phyloP scores from a whole-genome alignment of 2,888 invertebrate genomes.

The Tuta absoluta region DNA sequence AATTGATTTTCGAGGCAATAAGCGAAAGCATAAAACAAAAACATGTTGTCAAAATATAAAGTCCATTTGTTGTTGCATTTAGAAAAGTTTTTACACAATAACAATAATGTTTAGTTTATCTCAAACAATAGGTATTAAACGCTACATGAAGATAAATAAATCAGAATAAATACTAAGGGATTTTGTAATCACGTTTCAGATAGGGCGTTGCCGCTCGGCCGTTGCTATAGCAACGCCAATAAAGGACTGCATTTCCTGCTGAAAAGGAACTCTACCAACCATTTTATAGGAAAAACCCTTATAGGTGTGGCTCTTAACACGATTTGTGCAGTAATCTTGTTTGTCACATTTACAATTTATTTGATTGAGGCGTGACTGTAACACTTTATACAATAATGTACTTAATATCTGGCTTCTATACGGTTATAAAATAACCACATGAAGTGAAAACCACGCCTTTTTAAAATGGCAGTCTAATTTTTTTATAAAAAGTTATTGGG shows the following conservation, averaged over 20 bases:
- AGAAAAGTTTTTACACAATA: no score
- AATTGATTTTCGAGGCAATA: slow-evolving; percentile 43
- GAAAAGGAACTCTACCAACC: slow-evolving; percentile 33
- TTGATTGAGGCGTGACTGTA: slow-evolving; percentile 57
- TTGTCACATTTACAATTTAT: slow-evolving; percentile 54
- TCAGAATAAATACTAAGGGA: background rate
- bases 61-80: no score
- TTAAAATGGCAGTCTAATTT: slow-evolving; percentile 31
- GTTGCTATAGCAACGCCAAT: slow-evolving; percentile 47
- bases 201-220: slow-evolving; percentile 37
- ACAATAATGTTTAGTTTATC: no score
- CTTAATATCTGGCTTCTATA: slow-evolving; percentile 24
- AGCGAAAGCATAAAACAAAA: slow-evolving; percentile 38
- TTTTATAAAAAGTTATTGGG: slow-evolving; percentile 27
- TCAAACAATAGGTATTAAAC: no score
- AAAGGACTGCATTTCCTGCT: slow-evolving; percentile 43
- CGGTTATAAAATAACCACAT: slow-evolving; percentile 37
- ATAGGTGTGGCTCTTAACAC: slow-evolving; percentile 65
- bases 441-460: slow-evolving; percentile 44
- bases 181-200: background rate
- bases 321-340: slow-evolving; percentile 62
- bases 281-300: slow-evolving; percentile 38
- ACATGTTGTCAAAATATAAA: background rate
- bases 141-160: no score
- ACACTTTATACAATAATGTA: slow-evolving; percentile 37